Evolutionary conservation across 2,888 invertebrate species (phyloP).

Genomic region (Nomada lathburiana): DNA sequence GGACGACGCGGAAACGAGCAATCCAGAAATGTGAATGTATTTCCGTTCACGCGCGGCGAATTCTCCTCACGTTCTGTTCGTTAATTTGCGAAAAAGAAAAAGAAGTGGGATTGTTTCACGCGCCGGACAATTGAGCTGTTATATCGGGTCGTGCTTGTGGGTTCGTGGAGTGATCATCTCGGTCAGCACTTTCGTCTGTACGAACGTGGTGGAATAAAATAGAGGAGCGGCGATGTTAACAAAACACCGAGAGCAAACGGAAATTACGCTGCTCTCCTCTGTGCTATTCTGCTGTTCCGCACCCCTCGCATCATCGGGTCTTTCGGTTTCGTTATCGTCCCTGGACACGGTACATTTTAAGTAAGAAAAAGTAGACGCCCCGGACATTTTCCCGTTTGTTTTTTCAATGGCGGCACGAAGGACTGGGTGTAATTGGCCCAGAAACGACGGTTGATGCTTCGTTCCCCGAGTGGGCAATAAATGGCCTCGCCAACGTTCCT

Average conservation of each 20-base stretch:
- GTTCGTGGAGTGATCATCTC: not conserved
- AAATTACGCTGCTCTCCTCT: slow-evolving; percentile 15
- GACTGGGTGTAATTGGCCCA: slow-evolving; percentile 12
- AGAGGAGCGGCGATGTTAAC: not conserved
- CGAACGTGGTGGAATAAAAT: not conserved
- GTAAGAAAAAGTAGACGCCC: not conserved
- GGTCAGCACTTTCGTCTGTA: not conserved
- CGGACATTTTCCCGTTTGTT: not conserved
- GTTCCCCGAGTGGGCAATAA: slow-evolving; percentile 9
- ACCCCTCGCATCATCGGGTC: not conserved
- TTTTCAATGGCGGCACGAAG: not conserved
- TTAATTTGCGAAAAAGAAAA: not conserved
- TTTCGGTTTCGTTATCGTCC: not conserved
- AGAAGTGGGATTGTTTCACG: not conserved
- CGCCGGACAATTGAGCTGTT: not conserved
- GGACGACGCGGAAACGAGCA: too few species aligned
- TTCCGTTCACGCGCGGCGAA: too few species aligned
- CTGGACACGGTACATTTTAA: not conserved
- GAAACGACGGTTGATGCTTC: slow-evolving; percentile 1
- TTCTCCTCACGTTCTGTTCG: too few species aligned
- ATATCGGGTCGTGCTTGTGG: not conserved
- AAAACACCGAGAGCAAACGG: slow-evolving; percentile 6
- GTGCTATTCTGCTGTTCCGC: not conserved
- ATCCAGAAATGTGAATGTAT: too few species aligned
- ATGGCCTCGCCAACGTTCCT: slow-evolving; percentile 26